Evolutionary conservation across 2,888 invertebrate genomes (phyloP), one percentile per base, ranked within the genome.

Genomic region (Ceratothoa steindachneri): DNA sequence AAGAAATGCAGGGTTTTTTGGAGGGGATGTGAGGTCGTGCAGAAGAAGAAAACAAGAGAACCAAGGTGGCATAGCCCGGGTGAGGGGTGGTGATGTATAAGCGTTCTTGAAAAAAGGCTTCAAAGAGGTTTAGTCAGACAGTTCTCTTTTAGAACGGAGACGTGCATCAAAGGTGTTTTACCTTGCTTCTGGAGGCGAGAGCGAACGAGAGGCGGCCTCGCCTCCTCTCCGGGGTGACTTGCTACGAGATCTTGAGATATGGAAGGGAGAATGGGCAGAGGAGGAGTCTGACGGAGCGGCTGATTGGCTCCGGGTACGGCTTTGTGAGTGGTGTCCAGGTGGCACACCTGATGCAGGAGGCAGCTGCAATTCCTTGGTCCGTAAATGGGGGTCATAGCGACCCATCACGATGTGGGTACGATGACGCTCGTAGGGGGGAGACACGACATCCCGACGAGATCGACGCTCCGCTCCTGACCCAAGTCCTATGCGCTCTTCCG

Each of bases 121-220:
- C 41, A 15, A 41, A 15, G 41, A 41, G 15, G n/a, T n/a, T 41
- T 5, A 41, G 41, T 9, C 5, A 41, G 5, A 41, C 41, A 15
- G 7, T 41, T 41, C 41, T 41, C 7, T 9, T 41, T 41, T 9
- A 41, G 15, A 41, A 41, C 41, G 7, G 15, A 41, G 41, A 41
- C 41, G 41, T 41, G 41, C 41, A 41, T 41, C 41, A 41, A 15
- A 60, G 60, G 73, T 52, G 41, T 24, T 41, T 81, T 86, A 86
- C 84, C 88, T 86, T 83, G 88, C 89, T 83, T 90, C 90, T 72
- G 93, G 92, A 71, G 93, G 93, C 75, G 93, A 93, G 80, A 93
- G 87, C 82, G 92, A 93, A 82, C 93, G 89, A 76, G 91, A 84
- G 29, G 81, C 81, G 66, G 80, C 89, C 83, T 89, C 88, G 77